Percentiles rank a stretch among this genome's conserved stretches.
phyloP scores from a whole-genome alignment of 2,113 vertebrate genomes.

The Chamaea fasciata region DNA sequence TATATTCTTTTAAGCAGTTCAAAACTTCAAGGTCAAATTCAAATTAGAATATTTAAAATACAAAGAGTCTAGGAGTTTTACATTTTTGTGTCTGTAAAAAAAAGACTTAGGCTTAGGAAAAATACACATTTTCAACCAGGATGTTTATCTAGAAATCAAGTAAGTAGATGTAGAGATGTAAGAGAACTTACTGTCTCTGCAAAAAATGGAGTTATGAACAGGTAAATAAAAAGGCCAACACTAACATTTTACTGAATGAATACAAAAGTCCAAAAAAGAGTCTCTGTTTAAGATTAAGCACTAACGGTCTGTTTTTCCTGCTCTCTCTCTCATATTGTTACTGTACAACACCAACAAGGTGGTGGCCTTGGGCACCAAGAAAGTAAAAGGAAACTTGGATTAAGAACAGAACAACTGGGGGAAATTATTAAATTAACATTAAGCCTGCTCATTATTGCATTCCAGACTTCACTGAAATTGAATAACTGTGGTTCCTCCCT shows the following conservation, averaged over 20 bases:
- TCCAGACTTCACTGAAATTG: conserved; percentile 23
- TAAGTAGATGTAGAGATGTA: not conserved
- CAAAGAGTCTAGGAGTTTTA: not conserved
- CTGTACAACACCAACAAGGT: not conserved
- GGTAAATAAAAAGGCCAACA: not conserved
- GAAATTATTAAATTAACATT: conserved; percentile 60
- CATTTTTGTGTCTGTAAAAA: not conserved
- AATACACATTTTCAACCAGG: not conserved
- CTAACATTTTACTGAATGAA: not conserved
- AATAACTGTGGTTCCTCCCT: conserved; percentile 3
- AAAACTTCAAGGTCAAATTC: not conserved
- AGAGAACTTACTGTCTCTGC: not conserved
- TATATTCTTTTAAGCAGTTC: not conserved
- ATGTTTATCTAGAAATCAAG: not conserved
- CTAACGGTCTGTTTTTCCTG: not conserved
- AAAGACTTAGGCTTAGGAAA: not conserved
- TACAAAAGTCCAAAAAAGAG: not conserved
- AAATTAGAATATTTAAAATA: not conserved
- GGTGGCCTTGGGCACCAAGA: conserved; percentile 24
- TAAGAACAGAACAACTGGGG: conserved; percentile 37
- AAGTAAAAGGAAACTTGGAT: conserved; percentile 47
- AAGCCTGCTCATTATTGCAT: conserved; percentile 20
- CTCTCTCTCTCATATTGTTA: not conserved
- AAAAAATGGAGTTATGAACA: not conserved
- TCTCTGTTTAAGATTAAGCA: not conserved